Evolutionary conservation across 1,140 invertebrate species (phyloP), one percentile per base, ranked within the genome.

Genomic region (Tribolium madens): DNA sequence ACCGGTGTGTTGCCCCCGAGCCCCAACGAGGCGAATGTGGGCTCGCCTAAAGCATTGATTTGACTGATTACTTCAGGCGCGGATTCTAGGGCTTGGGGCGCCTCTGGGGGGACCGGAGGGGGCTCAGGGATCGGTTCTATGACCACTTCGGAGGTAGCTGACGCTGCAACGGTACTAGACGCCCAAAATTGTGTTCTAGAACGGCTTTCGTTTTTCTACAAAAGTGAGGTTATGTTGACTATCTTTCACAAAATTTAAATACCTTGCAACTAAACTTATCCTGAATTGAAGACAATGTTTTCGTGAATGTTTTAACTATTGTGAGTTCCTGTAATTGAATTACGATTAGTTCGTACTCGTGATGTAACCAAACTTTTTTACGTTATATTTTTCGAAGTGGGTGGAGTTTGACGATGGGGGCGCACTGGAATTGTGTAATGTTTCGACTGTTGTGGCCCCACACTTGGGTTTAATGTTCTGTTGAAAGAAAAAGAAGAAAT

Each of bases 11-110:
- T 95, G 5, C 92, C 90, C 12, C 92, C 95, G 4, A 98, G 87
- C 4, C 96, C 97, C 47, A 97, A 81, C 74, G 92, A 95, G 1
- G 89, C 87, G 80, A 97, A 91, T 0, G 93, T 90, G 2, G 93
- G 91, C 86, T 97, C 96, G 10, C 91, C 94, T 53, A 90, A 88
- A 26, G 86, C 86, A 48, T 89, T 84, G 9, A 89, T 70, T 15
- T 87, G 83, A 17, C 88, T 85, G 26, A 88, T 81, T 4, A 88
- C 84, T 79, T 88, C 71, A 50, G 81, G 82, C 0, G 85, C 31
- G 1, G 79, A 74, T 69, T 87, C 85, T 3, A 4, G 10, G 79
- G 77, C 18, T 78, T 68, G 6, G 89, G 87, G 10, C n/a, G 87
- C 81, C 0, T 86, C 82, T 0, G 89, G 89, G 33, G 89, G 86